phyloP scores from a whole-genome alignment of 2,113 vertebrate species.

The Grantiella picta region DNA sequence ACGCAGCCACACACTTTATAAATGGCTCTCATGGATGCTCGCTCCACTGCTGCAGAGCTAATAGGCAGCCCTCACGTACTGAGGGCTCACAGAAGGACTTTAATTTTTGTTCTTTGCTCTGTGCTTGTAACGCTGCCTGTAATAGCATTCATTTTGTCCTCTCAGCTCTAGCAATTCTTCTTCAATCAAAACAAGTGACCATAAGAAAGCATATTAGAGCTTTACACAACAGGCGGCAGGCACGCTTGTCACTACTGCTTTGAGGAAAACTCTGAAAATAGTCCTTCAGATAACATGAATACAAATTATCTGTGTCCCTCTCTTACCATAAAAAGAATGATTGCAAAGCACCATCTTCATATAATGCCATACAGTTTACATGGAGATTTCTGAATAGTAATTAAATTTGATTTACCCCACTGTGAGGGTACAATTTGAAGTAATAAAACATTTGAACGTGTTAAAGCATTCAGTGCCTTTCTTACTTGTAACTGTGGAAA shows the following conservation, averaged over 20 bases:
- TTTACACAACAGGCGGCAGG: background rate
- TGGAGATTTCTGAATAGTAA: background rate
- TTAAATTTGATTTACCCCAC: background rate
- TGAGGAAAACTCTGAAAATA: background rate
- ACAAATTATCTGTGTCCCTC: background rate
- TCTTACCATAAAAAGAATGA: background rate
- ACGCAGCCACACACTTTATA: slow-evolving; percentile 18
- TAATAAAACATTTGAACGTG: background rate
- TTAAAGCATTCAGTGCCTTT: background rate
- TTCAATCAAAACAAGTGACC: slow-evolving; percentile 52
- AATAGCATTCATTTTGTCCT: slow-evolving; percentile 16
- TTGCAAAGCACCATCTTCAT: background rate
- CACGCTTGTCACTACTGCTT: background rate
- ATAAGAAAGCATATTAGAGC: background rate
- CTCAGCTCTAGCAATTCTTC: background rate
- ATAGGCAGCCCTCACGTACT: background rate
- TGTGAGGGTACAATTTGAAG: background rate
- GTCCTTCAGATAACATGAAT: background rate
- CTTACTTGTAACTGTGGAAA: background rate
- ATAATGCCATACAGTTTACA: background rate
- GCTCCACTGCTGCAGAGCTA: slow-evolving; percentile 17
- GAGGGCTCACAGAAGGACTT: background rate
- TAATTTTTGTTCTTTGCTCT: background rate
- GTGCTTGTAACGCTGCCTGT: background rate
- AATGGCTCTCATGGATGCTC: slow-evolving; percentile 42